Evolutionary conservation across 2,797 vertebrate species (phyloP).

Genomic region (Sebastes hubbsi): DNA sequence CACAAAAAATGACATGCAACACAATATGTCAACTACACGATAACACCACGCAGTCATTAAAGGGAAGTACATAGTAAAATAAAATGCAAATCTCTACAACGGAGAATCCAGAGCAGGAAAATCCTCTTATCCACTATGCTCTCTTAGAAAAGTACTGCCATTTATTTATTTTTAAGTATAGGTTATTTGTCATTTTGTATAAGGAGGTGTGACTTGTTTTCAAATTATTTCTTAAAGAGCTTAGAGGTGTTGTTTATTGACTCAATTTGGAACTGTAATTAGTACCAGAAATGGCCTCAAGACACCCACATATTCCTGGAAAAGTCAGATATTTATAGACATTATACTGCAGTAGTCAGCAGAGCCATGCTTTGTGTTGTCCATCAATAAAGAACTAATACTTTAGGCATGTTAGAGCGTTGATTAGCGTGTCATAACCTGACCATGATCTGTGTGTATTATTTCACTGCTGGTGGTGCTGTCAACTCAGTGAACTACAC

Average conservation of each 20-base stretch:
- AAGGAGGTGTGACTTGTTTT: background rate
- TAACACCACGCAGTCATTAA: too few relatives aligned
- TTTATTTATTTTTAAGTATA: background rate
- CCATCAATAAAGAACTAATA: background rate
- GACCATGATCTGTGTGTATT: constrained; percentile 1
- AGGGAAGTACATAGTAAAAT: too few relatives aligned
- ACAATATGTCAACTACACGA: too few relatives aligned
- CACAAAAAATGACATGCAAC: too few relatives aligned
- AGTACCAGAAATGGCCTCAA: background rate
- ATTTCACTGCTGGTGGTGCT: background rate
- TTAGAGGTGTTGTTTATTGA: background rate
- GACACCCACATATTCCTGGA: background rate
- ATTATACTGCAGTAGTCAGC: background rate
- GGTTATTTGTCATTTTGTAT: background rate
- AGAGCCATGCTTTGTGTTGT: background rate
- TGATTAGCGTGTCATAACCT: background rate
- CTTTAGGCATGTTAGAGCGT: background rate
- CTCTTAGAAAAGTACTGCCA: background rate
- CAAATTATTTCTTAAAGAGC: background rate
- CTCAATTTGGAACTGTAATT: background rate
- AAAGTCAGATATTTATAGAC: background rate
- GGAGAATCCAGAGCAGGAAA: background rate
- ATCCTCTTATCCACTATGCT: background rate
- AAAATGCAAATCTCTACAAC: background rate
- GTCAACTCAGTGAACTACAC: constrained; percentile 24